These are phyloP conservation scores for Sinosuthora webbiana DNA, from an alignment of 2,113 vertebrate genomes.

Conservation along the genomic window DNA sequence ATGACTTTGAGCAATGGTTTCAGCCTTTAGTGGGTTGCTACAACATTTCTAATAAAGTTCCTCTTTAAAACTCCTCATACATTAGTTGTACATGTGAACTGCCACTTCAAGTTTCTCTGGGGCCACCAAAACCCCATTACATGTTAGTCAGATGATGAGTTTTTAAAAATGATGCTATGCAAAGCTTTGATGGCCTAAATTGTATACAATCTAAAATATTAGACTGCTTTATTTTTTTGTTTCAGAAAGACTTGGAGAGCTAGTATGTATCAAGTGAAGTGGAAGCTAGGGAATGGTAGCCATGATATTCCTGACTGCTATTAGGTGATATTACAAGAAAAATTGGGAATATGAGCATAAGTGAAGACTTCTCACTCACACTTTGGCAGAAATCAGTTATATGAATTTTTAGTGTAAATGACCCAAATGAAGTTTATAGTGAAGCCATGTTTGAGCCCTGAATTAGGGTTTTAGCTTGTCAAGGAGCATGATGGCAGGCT, in stretches of 20 bases:
- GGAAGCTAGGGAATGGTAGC: background rate
- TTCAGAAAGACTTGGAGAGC: background rate
- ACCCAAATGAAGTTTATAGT: background rate
- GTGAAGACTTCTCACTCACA: background rate
- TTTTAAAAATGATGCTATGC: background rate
- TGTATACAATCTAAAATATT: background rate
- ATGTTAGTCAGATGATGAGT: background rate
- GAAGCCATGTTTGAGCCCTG: background rate
- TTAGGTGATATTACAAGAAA: background rate
- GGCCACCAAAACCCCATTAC: background rate
- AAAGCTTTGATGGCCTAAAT: background rate
- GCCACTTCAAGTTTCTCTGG: background rate
- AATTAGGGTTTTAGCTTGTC: background rate
- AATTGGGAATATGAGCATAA: background rate
- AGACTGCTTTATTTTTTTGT: background rate
- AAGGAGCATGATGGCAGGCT: background rate
- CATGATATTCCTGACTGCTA: background rate
- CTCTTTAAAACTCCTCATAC: background rate
- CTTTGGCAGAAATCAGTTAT: background rate
- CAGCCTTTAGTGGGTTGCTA: background rate
- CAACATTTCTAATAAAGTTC: background rate
- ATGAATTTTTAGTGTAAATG: background rate
- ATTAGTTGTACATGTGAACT: background rate
- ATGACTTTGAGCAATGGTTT: background rate
- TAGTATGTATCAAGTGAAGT: background rate